A percentile compares a stretch with the other conserved stretches of the same genome.
These are phyloP conservation scores for Ciconia stormi DNA, from an alignment of 2,113 vertebrate species.

Conservation along the genomic window DNA sequence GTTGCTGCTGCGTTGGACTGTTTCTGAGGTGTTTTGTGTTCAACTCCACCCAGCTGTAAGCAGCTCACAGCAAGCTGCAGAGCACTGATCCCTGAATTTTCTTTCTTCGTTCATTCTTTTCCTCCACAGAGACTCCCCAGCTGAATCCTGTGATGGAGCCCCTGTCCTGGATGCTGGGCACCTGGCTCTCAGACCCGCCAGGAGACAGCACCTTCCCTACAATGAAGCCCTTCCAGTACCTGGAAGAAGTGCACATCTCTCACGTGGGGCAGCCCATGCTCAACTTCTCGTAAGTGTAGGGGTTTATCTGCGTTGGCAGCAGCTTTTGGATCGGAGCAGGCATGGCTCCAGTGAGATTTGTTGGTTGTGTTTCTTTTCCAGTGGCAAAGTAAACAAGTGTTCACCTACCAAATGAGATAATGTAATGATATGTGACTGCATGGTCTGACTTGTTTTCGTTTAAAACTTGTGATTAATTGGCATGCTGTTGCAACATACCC, in stretches of 20 bases:
- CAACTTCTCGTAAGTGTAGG: constrained; percentile 86
- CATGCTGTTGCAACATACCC: no score
- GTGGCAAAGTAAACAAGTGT: background rate
- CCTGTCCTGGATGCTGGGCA: constrained; percentile 93
- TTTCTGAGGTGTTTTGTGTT: background rate
- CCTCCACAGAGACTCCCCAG: constrained; percentile 69
- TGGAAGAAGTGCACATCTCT: constrained; percentile 87
- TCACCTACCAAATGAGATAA: background rate
- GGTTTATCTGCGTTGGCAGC: background rate
- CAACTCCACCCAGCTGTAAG: background rate
- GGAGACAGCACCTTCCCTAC: constrained; percentile 85
- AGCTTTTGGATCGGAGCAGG: background rate
- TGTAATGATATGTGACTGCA: background rate
- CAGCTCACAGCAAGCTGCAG: background rate
- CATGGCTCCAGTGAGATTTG: background rate
- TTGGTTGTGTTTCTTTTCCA: background rate
- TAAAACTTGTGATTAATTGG: background rate
- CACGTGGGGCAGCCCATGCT: constrained; percentile 93
- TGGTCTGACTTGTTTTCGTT: background rate
- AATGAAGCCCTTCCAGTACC: constrained; percentile 88
- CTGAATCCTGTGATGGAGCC: constrained; percentile 85
- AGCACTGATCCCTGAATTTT: background rate
- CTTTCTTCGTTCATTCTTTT: background rate
- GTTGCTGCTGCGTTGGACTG: rapidly evolving
- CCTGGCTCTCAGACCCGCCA: constrained; percentile 88